These are phyloP conservation scores for Cephus pulcher DNA, from an alignment of 2,888 invertebrate genomes.

Conservation along the genomic window DNA sequence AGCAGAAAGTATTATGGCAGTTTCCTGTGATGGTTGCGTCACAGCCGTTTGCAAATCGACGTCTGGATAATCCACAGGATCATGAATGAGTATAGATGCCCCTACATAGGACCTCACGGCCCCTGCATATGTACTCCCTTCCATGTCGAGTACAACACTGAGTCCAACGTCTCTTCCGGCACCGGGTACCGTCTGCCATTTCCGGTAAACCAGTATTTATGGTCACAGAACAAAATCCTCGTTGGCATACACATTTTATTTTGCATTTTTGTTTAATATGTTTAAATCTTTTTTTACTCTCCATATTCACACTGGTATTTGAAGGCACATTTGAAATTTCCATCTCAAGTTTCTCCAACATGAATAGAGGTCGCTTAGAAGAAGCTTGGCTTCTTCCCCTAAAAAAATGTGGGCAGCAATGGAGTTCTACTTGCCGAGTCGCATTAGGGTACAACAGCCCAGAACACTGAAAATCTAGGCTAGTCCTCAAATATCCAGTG, in stretches of 20 bases:
- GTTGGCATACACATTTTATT: neutral
- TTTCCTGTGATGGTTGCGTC: constrained; percentile 61
- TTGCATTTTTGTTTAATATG: neutral
- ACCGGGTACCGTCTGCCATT: constrained; percentile 43
- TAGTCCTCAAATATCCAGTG: too few species aligned
- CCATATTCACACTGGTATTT: too few species aligned
- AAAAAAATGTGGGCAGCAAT: too few species aligned
- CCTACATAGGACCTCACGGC: constrained; percentile 54
- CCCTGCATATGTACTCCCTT: constrained; percentile 50
- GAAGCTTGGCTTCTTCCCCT: too few species aligned
- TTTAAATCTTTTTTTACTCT: neutral
- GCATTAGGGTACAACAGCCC: too few species aligned
- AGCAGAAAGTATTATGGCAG: constrained; percentile 68
- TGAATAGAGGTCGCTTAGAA: too few species aligned
- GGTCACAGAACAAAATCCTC: neutral
- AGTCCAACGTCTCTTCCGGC: constrained; percentile 59
- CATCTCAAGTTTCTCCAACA: too few species aligned
- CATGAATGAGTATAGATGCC: constrained; percentile 66
- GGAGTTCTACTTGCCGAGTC: too few species aligned
- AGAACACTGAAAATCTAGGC: too few species aligned
- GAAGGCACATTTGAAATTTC: too few species aligned
- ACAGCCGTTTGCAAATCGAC: constrained; percentile 64
- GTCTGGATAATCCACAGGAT: constrained; percentile 70
- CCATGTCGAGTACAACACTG: constrained; percentile 52
- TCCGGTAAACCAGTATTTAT: neutral